Conservation (phyloP, 1,140 invertebrate species). For the Drosophila mayri region DNA sequence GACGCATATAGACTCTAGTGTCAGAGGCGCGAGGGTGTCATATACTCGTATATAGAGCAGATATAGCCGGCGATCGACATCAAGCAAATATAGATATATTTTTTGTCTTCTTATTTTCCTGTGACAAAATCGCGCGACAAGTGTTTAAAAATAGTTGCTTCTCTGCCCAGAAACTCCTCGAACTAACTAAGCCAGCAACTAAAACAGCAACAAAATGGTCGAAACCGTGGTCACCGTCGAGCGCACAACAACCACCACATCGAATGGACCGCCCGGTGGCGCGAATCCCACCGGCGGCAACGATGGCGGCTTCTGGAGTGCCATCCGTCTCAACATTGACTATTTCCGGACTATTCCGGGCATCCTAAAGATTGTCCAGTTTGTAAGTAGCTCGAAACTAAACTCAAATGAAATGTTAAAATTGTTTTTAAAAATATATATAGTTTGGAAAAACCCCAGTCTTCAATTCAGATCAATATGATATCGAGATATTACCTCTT, state of each 20-base stretch:
- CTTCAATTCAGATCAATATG: neutral
- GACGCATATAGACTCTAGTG: conserved; percentile 15
- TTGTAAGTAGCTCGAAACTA: conserved; percentile 85
- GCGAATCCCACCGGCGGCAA: conserved; percentile 67
- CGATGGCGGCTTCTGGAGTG: conserved; percentile 85
- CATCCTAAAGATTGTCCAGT: conserved; percentile 87
- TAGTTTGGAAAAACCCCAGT: neutral
- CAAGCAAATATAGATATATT: conserved; percentile 45
- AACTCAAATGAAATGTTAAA: neutral
- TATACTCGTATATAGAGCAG: conserved; percentile 31
- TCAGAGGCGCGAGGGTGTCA: conserved; percentile 56
- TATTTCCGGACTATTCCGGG: conserved; percentile 88
- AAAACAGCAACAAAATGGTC: conserved; percentile 86
- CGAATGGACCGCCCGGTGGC: conserved; percentile 85
- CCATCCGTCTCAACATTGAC: conserved; percentile 86
- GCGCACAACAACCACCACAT: conserved; percentile 87
- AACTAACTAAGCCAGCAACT: conserved; percentile 5
- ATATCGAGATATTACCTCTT: neutral
- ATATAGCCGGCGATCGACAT: conserved; percentile 32
- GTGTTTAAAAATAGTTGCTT: conserved; percentile 70
- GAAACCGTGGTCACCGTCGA: conserved; percentile 89
- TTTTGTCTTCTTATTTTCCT: conserved; percentile 71
- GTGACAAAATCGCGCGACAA: conserved; percentile 62
- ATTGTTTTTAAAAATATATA: neutral
- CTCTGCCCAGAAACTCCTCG: conserved; percentile 25